phyloP scores from a whole-genome alignment of 2,113 vertebrate species.

The Syngnathoides biaculeatus region DNA sequence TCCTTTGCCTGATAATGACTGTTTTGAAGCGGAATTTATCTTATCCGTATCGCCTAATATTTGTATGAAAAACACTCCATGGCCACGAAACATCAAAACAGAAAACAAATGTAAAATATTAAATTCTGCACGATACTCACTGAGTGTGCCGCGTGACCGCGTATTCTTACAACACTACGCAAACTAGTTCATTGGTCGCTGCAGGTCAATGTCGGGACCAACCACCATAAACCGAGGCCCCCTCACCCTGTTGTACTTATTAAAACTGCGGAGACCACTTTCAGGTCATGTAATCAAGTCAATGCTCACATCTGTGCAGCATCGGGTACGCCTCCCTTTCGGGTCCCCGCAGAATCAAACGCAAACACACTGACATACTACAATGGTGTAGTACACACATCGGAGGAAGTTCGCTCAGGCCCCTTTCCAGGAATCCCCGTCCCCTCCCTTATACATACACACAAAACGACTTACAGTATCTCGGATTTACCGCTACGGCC shows the following conservation, averaged over 20 bases:
- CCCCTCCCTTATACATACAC: conserved; percentile 20
- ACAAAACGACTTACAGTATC: conserved; percentile 13
- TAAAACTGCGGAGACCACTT: conserved; percentile 14
- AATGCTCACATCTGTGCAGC: conserved; percentile 28
- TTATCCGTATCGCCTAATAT: no score
- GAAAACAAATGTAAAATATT: no score
- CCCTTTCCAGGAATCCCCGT: conserved; percentile 56
- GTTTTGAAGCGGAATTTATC: no score
- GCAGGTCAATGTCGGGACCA: not conserved
- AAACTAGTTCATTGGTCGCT: no score
- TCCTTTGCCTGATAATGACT: no score
- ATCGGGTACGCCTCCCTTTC: conserved; percentile 18
- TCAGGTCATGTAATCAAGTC: conserved; percentile 29
- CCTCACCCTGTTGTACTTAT: not conserved
- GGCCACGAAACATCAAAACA: no score
- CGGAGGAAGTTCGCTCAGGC: conserved; percentile 55
- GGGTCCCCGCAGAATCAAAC: conserved; percentile 32
- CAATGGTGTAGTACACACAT: conserved; percentile 7
- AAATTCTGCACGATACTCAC: no score
- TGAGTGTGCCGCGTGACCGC: no score
- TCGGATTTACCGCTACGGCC: conserved; percentile 31
- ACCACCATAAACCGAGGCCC: not conserved
- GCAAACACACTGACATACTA: conserved; percentile 14
- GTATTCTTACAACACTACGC: no score
- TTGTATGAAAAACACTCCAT: no score